phyloP scores from a whole-genome alignment of 2,888 invertebrate species.

The Leuctra nigra region DNA sequence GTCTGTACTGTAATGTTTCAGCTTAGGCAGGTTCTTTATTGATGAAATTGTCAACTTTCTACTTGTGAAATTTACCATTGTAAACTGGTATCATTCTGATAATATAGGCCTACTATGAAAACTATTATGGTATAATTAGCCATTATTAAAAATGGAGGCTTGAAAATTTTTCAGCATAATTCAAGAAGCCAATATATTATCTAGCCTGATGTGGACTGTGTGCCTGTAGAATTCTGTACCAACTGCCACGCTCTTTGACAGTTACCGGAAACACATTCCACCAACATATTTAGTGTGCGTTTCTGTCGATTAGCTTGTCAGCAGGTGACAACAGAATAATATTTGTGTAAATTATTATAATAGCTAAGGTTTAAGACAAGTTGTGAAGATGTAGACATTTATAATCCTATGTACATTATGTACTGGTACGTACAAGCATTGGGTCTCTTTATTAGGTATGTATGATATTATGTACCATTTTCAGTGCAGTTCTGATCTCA shows the following conservation, averaged over 20 bases:
- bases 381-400: conserved; percentile 1
- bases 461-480: no score
- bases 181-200: conserved; percentile 7
- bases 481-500: conserved; percentile 25
- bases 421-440: neutral
- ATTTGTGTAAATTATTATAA: conserved; percentile 19
- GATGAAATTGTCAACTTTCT: neutral
- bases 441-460: conserved; percentile 20
- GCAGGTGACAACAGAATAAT: conserved; percentile 22
- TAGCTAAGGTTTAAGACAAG: conserved; percentile 5
- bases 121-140: conserved; percentile 8
- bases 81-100: conserved; percentile 9
- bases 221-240: conserved; percentile 27
- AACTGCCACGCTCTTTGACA: no score
- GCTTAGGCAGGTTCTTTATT: conserved; percentile 2
- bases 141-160: conserved; percentile 7
- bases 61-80: conserved; percentile 15
- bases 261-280: no score
- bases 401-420: conserved; percentile 1
- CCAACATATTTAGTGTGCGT: no score
- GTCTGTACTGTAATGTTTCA: neutral
- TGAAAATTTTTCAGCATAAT: neutral
- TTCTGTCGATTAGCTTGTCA: no score
- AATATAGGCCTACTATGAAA: conserved; percentile 14
- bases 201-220: conserved; percentile 28